A percentile compares a stretch with the other conserved stretches of the same genome.
Conservation (phyloP, 2,888 invertebrate species). For the Xestobium rufovillosum region DNA sequence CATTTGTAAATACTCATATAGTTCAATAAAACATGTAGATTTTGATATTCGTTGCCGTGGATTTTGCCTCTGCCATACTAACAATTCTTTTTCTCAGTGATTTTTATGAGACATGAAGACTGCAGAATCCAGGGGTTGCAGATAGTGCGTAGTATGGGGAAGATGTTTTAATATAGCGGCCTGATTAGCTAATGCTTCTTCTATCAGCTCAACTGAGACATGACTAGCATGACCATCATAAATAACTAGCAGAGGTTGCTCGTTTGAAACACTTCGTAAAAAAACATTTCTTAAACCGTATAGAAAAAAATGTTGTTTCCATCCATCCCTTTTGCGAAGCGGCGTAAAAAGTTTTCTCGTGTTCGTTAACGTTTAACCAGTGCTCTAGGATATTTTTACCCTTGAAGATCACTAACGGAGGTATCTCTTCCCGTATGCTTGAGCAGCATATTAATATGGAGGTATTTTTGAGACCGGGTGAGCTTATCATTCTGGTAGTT, state of each 20-base stretch:
- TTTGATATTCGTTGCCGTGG: constrained; percentile 19
- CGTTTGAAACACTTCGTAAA: too few relatives aligned
- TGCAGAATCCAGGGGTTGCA: constrained; percentile 18
- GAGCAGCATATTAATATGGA: too few relatives aligned
- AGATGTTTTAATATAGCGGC: constrained; percentile 18
- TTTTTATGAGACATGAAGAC: constrained; percentile 16
- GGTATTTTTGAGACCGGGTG: too few relatives aligned
- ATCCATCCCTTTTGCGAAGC: too few relatives aligned
- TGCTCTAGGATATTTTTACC: constrained; percentile 17
- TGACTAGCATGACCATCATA: constrained; percentile 29
- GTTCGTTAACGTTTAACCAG: constrained; percentile 17
- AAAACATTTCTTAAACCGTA: too few relatives aligned
- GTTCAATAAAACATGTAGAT: too few relatives aligned
- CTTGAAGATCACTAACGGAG: constrained; percentile 16
- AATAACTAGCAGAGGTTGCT: too few relatives aligned
- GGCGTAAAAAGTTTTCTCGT: too few relatives aligned
- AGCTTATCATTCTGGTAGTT: too few relatives aligned
- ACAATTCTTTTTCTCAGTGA: constrained; percentile 17
- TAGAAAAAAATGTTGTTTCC: too few relatives aligned
- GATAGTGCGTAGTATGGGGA: too few relatives aligned
- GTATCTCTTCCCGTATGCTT: constrained; percentile 14
- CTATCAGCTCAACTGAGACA: constrained; percentile 22
- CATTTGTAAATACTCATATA: too few relatives aligned
- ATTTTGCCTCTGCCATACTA: constrained; percentile 19
- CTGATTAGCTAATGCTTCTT: constrained; percentile 20